These are phyloP conservation scores for Alcedo quadribrachys DNA, from an alignment of 2,797 vertebrate species.

Conservation along the genomic window DNA sequence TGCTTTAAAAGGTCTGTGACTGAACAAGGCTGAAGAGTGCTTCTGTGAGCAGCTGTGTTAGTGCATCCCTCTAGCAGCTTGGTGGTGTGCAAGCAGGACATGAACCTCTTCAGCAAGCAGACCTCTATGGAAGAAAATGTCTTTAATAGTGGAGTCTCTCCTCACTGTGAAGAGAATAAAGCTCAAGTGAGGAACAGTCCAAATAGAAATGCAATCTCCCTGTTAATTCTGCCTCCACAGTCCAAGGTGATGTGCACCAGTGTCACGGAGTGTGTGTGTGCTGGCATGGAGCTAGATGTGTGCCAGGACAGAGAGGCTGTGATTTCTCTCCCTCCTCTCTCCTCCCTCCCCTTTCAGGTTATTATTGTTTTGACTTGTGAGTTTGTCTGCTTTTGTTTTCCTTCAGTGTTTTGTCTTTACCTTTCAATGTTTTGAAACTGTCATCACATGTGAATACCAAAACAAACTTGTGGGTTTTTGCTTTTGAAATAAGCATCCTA, in stretches of 20 bases:
- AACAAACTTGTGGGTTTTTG: neutral
- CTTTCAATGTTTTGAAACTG: neutral
- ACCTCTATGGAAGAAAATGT: neutral
- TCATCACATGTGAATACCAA: neutral
- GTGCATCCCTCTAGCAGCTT: neutral
- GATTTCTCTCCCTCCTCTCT: neutral
- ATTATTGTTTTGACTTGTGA: neutral
- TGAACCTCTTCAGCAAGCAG: neutral
- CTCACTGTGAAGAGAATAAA: neutral
- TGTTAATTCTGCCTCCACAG: neutral
- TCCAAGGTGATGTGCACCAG: neutral
- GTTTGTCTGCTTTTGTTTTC: neutral
- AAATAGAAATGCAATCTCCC: neutral
- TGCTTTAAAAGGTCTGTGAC: neutral
- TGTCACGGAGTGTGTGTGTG: neutral
- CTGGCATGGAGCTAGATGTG: neutral
- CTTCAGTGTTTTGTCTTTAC: neutral
- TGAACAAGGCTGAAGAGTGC: neutral
- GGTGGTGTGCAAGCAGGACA: neutral
- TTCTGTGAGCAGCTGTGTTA: neutral
- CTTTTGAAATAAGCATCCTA: neutral
- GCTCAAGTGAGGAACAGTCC: neutral
- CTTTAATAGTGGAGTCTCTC: neutral
- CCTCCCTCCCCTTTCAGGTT: neutral
- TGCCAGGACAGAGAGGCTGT: neutral